Percentiles rank a stretch among this genome's conserved stretches.
phyloP scores from a whole-genome alignment of 2,888 invertebrate species.

The Drosophila peninsularis region DNA sequence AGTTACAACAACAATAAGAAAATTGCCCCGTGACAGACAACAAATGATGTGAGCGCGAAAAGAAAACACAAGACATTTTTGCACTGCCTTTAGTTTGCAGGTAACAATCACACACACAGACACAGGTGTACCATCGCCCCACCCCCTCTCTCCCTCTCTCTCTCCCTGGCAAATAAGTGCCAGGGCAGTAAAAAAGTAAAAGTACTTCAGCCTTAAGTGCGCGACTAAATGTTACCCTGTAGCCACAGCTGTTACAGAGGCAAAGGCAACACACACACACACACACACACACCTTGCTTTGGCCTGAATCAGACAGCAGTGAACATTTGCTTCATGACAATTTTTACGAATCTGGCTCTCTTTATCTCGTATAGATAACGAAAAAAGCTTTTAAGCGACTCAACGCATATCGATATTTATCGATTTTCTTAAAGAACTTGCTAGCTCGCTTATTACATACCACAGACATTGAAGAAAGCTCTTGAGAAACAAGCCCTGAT shows the following conservation, averaged over 20 bases:
- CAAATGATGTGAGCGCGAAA: slow-evolving; percentile 22
- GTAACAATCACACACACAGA: slow-evolving; percentile 19
- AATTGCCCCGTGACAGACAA: slow-evolving; percentile 18
- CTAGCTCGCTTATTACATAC: too few species aligned
- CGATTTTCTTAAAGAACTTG: neutral
- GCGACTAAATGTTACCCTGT: slow-evolving; percentile 1
- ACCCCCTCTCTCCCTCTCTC: neutral
- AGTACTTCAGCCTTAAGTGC: slow-evolving; percentile 13
- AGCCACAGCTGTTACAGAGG: neutral
- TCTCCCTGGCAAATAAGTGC: neutral
- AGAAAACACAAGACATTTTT: slow-evolving; percentile 6
- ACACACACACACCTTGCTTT: too few species aligned
- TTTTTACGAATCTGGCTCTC: too few species aligned
- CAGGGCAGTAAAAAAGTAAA: slow-evolving; percentile 16
- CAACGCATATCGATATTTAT: neutral
- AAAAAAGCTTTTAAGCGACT: neutral
- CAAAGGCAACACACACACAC: too few species aligned
- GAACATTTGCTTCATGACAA: too few species aligned
- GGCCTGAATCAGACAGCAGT: too few species aligned
- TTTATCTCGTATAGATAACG: too few species aligned
- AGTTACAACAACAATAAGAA: slow-evolving; percentile 27
- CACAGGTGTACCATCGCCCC: slow-evolving; percentile 31
- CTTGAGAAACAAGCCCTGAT: too few species aligned
- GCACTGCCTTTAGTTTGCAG: slow-evolving; percentile 19
- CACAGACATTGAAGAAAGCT: too few species aligned